phyloP scores from a whole-genome alignment of 2,888 invertebrate genomes.

The Nemoura dubitans region DNA sequence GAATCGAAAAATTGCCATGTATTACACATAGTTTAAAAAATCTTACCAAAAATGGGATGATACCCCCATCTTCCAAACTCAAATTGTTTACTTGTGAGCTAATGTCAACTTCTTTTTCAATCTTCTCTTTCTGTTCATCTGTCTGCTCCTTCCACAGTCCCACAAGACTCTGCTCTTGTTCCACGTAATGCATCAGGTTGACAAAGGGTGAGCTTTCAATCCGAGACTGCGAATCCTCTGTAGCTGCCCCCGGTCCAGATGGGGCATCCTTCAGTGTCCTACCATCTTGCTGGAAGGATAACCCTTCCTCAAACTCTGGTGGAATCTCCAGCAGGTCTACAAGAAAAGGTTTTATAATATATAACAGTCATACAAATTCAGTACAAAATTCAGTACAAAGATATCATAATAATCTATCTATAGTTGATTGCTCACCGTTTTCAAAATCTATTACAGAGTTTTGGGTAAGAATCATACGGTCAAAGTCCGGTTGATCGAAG shows the following conservation, averaged over 20 bases:
- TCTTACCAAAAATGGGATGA: slow-evolving; percentile 30
- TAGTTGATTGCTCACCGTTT: slow-evolving; percentile 55
- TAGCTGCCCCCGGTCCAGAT: slow-evolving; percentile 54
- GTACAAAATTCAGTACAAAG: too few species aligned
- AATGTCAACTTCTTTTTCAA: slow-evolving; percentile 50
- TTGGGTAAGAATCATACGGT: slow-evolving; percentile 27
- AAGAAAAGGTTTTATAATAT: slow-evolving; percentile 47
- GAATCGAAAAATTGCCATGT: slow-evolving; percentile 43
- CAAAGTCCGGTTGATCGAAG: slow-evolving; percentile 66
- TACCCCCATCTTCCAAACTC: slow-evolving; percentile 28
- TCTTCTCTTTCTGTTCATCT: slow-evolving; percentile 51
- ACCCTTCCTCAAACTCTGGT: slow-evolving; percentile 72
- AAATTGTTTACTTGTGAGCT: not conserved
- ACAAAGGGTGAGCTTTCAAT: slow-evolving; percentile 58
- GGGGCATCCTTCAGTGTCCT: slow-evolving; percentile 56
- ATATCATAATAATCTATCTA: too few species aligned
- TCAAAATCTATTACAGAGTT: slow-evolving; percentile 57
- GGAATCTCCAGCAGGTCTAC: slow-evolving; percentile 69
- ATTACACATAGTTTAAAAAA: slow-evolving; percentile 40
- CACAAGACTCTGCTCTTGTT: slow-evolving; percentile 68
- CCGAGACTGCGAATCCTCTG: slow-evolving; percentile 56
- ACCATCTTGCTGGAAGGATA: slow-evolving; percentile 68
- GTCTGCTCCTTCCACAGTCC: slow-evolving; percentile 58
- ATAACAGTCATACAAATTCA: too few species aligned
- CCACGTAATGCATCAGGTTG: slow-evolving; percentile 69